Evolutionary conservation across 2,113 vertebrate genomes (phyloP), one percentile per base, ranked within the genome.

Genomic region (Esox niger): DNA sequence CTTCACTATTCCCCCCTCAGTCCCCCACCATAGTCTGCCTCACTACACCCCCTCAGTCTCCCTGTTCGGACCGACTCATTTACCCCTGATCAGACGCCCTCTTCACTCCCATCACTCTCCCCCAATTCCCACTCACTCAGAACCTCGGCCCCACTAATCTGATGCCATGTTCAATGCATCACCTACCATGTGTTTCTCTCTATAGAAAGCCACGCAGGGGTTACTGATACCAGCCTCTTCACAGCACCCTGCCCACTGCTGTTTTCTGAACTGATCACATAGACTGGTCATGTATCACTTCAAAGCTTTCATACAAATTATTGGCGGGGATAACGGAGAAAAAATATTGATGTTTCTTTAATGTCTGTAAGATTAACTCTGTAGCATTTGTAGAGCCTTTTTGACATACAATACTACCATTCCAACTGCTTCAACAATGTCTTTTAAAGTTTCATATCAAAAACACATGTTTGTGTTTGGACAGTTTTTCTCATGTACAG

Each of bases 161-260:
- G 32, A 27, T 46, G 32, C 66, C 66, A 58, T 58, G n/a, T 20
- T 35, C 20, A 43, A 43, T 17, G 38, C 38, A 25, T 43, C 11
- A 52, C 47, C n/a, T 68, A 31, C 60, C 61, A 46, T 46, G 33
- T 63, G 6, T 32, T 35, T 38, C 61, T 38, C 35, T 46, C 33
- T 63, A 26, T 7, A 52, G 47, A 52, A n/a, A 52, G 47, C 3
- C 38, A 43, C 11, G 38, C n/a, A 52, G n/a, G 5, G 15, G n/a
- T 52, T n/a, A 52, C 6, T n/a, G 47, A 52, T 52, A 52, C 43
- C 17, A 46, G 1, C 7, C 33, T 27, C 35, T 46, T 46, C 61
- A 26, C 33, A 63, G n/a, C 47, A 23, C 47, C 47, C n/a, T 52
- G 47, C 7, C 47, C n/a, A 52, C n/a, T 20, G 47, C 11, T 52